These are phyloP conservation scores for Procambarus virginalis DNA, from an alignment of 1,140 invertebrate genomes.

Conservation along the genomic window DNA sequence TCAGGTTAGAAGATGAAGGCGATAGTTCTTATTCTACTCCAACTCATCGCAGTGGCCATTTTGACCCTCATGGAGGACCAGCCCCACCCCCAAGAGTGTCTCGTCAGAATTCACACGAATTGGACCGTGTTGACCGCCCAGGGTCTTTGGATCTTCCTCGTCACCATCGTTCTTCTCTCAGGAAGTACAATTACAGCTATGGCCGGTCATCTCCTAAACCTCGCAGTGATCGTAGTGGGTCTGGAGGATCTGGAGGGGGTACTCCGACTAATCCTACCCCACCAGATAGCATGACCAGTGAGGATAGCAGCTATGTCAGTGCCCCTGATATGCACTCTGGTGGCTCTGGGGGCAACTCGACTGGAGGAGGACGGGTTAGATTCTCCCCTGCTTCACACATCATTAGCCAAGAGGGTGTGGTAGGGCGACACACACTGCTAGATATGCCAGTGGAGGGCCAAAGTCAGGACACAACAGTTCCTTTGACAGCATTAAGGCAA, in stretches of 20 bases:
- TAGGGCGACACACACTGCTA: conserved; percentile 76
- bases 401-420: conserved; percentile 18
- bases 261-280: conserved; percentile 90
- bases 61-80: conserved; percentile 36
- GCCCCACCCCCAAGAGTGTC: conserved; percentile 62
- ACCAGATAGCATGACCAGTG: conserved; percentile 77
- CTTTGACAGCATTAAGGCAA: conserved; percentile 76
- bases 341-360: conserved; percentile 54
- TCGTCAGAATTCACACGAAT: conserved; percentile 54
- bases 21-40: conserved; percentile 76
- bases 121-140: conserved; percentile 36
- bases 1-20: conserved; percentile 80
- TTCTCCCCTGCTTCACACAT: conserved; percentile 54
- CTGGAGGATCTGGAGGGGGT: conserved; percentile 77
- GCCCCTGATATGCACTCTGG: conserved; percentile 62
- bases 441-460: conserved; percentile 81
- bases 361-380: conserved; percentile 54
- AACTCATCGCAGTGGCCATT: conserved; percentile 69
- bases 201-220: conserved; percentile 61
- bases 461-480: conserved; percentile 79
- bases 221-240: conserved; percentile 76
- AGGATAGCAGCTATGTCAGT: conserved; percentile 67
- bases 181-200: conserved; percentile 40
- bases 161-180: conserved; percentile 47
- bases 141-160: conserved; percentile 54